Evolutionary conservation across 1,140 invertebrate genomes (phyloP), one percentile per base, ranked within the genome.

Genomic region (Penaeus chinensis): DNA sequence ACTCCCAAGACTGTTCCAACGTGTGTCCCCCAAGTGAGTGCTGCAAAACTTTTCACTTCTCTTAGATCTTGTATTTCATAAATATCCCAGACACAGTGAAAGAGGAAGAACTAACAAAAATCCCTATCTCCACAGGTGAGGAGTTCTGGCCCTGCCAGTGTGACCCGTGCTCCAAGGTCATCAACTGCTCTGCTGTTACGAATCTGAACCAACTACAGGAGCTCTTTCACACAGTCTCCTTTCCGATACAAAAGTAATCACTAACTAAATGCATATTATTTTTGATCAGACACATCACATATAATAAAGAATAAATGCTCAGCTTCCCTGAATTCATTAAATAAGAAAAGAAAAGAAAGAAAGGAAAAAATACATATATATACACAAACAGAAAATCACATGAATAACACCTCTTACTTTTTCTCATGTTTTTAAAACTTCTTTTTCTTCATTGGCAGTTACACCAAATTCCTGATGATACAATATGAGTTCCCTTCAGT

Each of bases 151-250:
- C 84, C 20, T 85, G 84, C 61, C 54, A n/a, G 2, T 85, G 84
- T 60, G 84, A 85, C 27, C 76, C 84, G 0, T 42, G 37, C 37
- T n/a, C 71, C 2, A 42, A 27, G 3, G 37, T 32, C 61, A 85
- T 85, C 60, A 85, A 85, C 84, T 85, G 84, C 27, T 85, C 84
- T 22, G 74, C 61, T 3, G 22, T 78, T 11, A 20, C 27, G 18
- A 78, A 37, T 54, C 61, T 85, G 11, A 47, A 32, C 32, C 19
- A 78, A 54, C 61, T 85, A 3, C 37, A 27, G 20, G 37, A 78
- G 18, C 61, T 85, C n/a, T 85, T 85, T 71, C 60, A 78, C 19
- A 79, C 24, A 11, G n/a, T 65, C 19, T 11, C 0, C 24, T 85
- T 85, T 76, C 74, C 76, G 32, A 47, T 22, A 27, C 37, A 37